These are phyloP conservation scores for Sarcophaga peregrina DNA, from an alignment of 1,140 invertebrate genomes.

Conservation along the genomic window DNA sequence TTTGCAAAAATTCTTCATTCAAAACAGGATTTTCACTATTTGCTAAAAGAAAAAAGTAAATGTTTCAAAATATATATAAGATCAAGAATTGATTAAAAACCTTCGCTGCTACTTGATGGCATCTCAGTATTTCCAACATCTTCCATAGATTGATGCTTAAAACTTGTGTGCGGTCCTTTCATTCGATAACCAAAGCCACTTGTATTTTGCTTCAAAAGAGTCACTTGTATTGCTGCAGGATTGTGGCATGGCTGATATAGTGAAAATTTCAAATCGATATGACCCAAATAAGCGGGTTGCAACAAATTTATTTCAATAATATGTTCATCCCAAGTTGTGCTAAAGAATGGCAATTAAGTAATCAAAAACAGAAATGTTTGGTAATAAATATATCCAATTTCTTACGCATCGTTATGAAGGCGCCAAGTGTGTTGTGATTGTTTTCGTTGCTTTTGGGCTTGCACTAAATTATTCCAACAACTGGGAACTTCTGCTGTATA, in stretches of 20 bases:
- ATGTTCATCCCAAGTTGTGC: slow-evolving; percentile 90
- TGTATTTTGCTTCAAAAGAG: slow-evolving; percentile 84
- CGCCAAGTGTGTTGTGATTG: slow-evolving; percentile 88
- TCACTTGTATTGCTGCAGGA: slow-evolving; percentile 79
- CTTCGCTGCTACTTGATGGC: background rate
- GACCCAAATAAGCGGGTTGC: slow-evolving; percentile 79
- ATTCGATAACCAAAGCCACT: slow-evolving; percentile 75
- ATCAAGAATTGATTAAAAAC: too few relatives aligned
- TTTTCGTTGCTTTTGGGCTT: slow-evolving; percentile 86
- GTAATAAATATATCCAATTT: slow-evolving; percentile 43
- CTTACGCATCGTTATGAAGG: slow-evolving; percentile 82
- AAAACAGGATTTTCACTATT: slow-evolving; percentile 78
- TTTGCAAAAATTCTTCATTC: slow-evolving; percentile 83
- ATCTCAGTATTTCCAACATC: background rate
- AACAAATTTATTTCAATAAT: slow-evolving; percentile 89
- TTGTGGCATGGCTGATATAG: slow-evolving; percentile 78
- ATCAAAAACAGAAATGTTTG: slow-evolving; percentile 39
- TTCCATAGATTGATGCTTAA: slow-evolving; percentile 48
- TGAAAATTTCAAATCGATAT: slow-evolving; percentile 88
- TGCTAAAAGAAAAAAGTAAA: slow-evolving; percentile 50
- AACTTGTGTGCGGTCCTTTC: slow-evolving; percentile 58
- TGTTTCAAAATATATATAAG: too few relatives aligned
- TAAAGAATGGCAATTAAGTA: slow-evolving; percentile 58
- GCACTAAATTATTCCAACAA: slow-evolving; percentile 92
- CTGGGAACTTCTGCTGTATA: slow-evolving; percentile 90